phyloP scores from a whole-genome alignment of 2,888 invertebrate species.

The Dasypolia templi region DNA sequence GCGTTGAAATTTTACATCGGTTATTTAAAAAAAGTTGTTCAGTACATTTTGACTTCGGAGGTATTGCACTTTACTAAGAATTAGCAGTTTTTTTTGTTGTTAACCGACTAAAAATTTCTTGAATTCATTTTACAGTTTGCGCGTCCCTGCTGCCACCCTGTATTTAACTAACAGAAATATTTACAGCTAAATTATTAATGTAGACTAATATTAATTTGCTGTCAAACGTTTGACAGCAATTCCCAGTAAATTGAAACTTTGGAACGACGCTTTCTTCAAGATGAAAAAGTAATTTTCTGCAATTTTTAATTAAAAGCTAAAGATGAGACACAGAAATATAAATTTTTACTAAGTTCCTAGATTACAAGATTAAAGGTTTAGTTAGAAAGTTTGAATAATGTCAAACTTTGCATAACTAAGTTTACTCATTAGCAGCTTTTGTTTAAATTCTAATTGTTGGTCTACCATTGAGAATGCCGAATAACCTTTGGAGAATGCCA shows the following conservation, averaged over 20 bases:
- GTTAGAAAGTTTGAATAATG: conserved; percentile 26
- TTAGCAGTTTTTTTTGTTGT: no score
- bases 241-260: background rate
- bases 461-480: background rate
- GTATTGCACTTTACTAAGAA: no score
- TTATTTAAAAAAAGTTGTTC: no score
- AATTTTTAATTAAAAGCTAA: no score
- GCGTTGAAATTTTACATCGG: no score
- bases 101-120: no score
- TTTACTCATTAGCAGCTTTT: conserved; percentile 32
- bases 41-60: no score
- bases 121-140: no score
- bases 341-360: background rate
- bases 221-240: background rate
- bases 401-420: conserved; percentile 10
- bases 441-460: conserved; percentile 30
- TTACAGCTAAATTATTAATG: no score
- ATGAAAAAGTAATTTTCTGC: background rate
- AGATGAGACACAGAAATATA: background rate
- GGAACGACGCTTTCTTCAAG: background rate
- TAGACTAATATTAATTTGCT: background rate
- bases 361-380: background rate
- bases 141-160: no score
- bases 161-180: background rate
- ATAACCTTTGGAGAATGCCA: conserved; percentile 3